Evolutionary conservation across 2,113 vertebrate species (phyloP).

Genomic region (Gulo gulo): DNA sequence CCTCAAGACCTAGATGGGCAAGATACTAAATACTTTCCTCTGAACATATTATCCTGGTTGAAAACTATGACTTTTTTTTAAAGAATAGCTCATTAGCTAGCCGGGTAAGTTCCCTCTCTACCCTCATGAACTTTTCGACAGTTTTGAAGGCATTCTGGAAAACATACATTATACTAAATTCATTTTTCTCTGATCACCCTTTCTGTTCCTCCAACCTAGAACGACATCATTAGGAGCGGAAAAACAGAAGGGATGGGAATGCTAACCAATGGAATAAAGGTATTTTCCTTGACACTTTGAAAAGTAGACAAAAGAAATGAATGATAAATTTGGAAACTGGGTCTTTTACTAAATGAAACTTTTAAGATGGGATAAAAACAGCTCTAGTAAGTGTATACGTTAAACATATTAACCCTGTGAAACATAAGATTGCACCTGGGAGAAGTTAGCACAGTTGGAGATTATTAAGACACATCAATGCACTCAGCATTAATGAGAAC

Average conservation of each 20-base stretch:
- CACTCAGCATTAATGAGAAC: conserved; percentile 47
- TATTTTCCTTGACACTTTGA: conserved; percentile 23
- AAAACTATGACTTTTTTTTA: not conserved
- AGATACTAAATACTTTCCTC: conserved; percentile 6
- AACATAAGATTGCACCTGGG: conserved; percentile 51
- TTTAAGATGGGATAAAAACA: conserved; percentile 58
- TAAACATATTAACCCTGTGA: conserved; percentile 52
- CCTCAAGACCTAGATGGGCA: conserved; percentile 1
- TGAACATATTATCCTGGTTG: not conserved
- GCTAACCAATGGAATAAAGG: not conserved
- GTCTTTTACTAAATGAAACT: conserved; percentile 36
- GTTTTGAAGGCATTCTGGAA: conserved; percentile 40
- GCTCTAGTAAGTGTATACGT: conserved; percentile 9
- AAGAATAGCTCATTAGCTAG: conserved; percentile 10
- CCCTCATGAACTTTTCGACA: not conserved
- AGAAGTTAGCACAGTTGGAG: conserved; percentile 61
- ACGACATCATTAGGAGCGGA: not conserved
- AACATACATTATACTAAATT: not conserved
- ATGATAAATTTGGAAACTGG: conserved; percentile 38
- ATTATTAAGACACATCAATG: conserved; percentile 61
- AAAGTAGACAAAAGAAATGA: conserved; percentile 37
- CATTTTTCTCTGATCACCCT: not conserved
- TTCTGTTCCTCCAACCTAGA: not conserved
- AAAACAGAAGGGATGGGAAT: not conserved
- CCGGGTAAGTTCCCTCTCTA: not conserved